Evolutionary conservation across 2,113 vertebrate species (phyloP).

Genomic region (Ciconia stormi): DNA sequence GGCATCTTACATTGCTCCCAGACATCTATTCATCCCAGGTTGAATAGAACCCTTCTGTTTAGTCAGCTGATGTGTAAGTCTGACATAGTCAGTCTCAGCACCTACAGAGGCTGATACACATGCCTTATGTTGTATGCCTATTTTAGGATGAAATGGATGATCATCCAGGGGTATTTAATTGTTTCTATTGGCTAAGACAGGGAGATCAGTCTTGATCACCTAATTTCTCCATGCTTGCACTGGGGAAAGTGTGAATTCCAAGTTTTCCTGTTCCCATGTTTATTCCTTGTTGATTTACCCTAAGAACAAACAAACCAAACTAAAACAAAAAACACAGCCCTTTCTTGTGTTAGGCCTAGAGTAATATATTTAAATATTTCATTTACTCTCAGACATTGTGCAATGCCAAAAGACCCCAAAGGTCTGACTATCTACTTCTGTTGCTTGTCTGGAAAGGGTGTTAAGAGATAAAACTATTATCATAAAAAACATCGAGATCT

Average conservation of each 20-base stretch:
- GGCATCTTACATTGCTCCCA: not conserved
- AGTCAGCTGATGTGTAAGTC: not conserved
- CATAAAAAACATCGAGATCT: not conserved
- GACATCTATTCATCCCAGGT: too few relatives aligned
- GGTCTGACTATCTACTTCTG: not conserved
- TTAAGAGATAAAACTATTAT: not conserved
- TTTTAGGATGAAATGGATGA: not conserved
- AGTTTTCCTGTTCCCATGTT: not conserved
- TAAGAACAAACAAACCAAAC: not conserved
- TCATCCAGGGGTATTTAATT: not conserved
- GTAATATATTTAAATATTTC: not conserved
- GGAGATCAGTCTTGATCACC: not conserved
- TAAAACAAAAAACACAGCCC: accelerated
- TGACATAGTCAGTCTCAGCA: not conserved
- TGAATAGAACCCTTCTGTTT: not conserved
- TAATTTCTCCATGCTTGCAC: not conserved
- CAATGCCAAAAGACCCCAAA: not conserved
- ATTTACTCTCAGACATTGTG: not conserved
- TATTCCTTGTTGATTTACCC: not conserved
- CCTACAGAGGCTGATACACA: not conserved
- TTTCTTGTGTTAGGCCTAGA: not conserved
- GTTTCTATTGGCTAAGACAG: not conserved
- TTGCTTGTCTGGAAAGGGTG: not conserved
- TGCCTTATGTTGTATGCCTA: not conserved
- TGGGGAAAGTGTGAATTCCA: not conserved